Percentiles rank a stretch among this genome's conserved stretches.
phyloP scores from a whole-genome alignment of 2,113 vertebrate species.

The Pica pica region DNA sequence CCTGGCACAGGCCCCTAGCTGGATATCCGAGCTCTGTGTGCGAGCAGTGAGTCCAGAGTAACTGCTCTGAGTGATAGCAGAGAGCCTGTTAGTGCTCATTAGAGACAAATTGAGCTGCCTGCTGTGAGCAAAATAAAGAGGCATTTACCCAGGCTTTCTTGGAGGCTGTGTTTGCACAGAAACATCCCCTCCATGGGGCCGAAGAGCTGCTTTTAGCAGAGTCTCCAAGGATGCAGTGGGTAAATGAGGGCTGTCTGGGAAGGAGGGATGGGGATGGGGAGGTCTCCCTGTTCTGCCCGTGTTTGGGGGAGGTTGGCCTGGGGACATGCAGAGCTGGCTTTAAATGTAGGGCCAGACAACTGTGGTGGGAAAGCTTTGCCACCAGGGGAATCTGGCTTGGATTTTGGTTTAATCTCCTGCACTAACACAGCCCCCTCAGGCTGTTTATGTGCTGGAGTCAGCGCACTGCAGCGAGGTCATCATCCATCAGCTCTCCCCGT shows the following conservation, averaged over 20 bases:
- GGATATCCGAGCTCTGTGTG: neutral
- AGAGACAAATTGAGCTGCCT: slow-evolving; percentile 32
- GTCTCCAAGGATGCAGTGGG: neutral
- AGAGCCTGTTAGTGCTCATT: neutral
- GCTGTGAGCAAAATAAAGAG: slow-evolving; percentile 41
- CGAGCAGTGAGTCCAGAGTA: neutral
- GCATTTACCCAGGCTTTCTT: neutral
- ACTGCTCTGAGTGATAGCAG: neutral
- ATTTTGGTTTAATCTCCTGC: neutral
- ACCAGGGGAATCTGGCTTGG: neutral
- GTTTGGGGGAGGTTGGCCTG: neutral
- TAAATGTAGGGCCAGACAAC: neutral
- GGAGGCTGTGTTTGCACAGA: neutral
- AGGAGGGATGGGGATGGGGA: fast-evolving
- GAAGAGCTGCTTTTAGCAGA: neutral
- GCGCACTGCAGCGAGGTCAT: neutral
- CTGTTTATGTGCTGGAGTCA: neutral
- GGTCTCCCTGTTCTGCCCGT: neutral
- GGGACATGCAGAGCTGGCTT: neutral
- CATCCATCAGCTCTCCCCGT: neutral
- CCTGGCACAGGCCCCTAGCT: neutral
- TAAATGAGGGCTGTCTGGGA: neutral
- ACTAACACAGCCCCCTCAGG: neutral
- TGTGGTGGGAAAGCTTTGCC: neutral
- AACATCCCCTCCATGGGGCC: neutral